phyloP scores from a whole-genome alignment of 2,113 vertebrate genomes.

The Campylomormyrus tamandua region DNA sequence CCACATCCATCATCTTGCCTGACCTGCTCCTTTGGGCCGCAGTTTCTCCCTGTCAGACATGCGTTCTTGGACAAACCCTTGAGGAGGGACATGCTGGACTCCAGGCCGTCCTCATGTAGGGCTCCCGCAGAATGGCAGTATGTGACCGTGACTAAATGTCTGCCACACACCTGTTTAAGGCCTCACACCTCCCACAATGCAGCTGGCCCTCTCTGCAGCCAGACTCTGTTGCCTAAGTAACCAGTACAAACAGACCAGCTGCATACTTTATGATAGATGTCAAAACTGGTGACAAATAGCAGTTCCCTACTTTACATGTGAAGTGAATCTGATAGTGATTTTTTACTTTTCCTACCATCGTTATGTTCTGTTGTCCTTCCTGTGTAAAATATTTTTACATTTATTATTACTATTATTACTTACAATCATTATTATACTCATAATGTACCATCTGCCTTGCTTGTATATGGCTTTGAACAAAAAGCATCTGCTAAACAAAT shows the following conservation, averaged over 20 bases:
- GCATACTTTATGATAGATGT: slow-evolving; percentile 6
- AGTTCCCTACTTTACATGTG: slow-evolving; percentile 2
- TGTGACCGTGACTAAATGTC: neutral
- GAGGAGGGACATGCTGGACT: neutral
- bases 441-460: neutral
- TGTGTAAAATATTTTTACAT: neutral
- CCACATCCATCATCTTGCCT: neutral
- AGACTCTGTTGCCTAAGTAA: slow-evolving; percentile 16
- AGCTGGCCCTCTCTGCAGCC: neutral
- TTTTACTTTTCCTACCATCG: neutral
- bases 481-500: neutral
- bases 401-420: neutral
- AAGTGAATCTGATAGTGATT: neutral
- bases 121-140: neutral
- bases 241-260: slow-evolving; percentile 7
- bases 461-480: neutral
- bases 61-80: neutral
- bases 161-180: slow-evolving; percentile 6
- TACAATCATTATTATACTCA: neutral
- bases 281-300: slow-evolving; percentile 7
- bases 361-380: neutral
- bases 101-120: neutral
- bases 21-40: neutral
- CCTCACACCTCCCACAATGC: slow-evolving; percentile 20
- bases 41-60: neutral